Evolutionary conservation across 2,888 invertebrate genomes (phyloP).

Genomic region (Pardosa pseudoannulata): DNA sequence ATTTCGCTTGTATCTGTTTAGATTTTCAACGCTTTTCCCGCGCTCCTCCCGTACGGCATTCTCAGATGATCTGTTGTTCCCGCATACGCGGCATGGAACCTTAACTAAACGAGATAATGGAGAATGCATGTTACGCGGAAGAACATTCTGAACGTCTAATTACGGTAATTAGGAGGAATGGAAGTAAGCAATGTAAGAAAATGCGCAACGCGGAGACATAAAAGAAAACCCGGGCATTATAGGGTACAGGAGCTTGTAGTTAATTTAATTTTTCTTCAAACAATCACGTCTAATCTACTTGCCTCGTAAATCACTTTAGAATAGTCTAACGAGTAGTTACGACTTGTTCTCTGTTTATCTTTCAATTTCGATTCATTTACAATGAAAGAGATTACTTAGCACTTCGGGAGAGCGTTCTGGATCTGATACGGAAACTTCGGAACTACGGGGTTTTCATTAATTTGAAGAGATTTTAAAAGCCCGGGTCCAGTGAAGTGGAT

Average conservation of each 20-base stretch:
- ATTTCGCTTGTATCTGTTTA: no score
- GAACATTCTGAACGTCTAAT: conserved; percentile 56
- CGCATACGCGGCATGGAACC: conserved; percentile 6
- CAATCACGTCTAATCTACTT: conserved; percentile 56
- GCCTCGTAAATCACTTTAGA: conserved; percentile 56
- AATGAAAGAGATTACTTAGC: no score
- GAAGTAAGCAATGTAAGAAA: conserved; percentile 27
- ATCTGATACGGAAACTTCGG: no score
- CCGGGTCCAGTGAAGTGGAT: no score
- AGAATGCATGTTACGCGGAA: conserved; percentile 51
- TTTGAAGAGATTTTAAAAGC: no score
- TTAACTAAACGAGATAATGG: conserved; percentile 56
- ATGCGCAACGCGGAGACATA: conserved; percentile 1
- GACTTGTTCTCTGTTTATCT: no score
- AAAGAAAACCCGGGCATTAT: conserved; percentile 14
- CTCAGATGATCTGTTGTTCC: background rate
- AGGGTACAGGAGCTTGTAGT: background rate
- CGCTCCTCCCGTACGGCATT: background rate
- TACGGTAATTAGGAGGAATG: conserved; percentile 65
- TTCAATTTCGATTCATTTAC: no score
- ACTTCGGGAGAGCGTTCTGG: no score
- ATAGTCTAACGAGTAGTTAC: conserved; percentile 19
- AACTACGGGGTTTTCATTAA: no score
- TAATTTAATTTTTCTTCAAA: conserved; percentile 69
- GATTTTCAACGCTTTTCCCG: no score